phyloP scores from a whole-genome alignment of 2,888 invertebrate genomes.

The Phengaris arion region DNA sequence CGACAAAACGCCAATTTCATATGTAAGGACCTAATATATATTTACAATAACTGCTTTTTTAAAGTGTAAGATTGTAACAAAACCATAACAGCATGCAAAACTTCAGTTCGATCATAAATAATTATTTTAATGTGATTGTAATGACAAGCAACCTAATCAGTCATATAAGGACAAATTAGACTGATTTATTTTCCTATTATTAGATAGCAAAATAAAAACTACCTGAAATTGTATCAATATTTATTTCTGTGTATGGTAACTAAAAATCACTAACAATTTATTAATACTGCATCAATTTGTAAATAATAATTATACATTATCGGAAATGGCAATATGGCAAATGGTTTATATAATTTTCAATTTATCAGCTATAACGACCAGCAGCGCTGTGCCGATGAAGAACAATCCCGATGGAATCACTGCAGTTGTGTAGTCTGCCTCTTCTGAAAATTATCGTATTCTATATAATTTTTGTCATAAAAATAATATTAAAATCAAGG shows the following conservation, averaged over 20 bases:
- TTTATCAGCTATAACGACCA: constrained; percentile 73
- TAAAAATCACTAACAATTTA: constrained; percentile 43
- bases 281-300: constrained; percentile 58
- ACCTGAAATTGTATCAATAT: constrained; percentile 22
- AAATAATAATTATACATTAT: constrained; percentile 29
- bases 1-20: too few species aligned
- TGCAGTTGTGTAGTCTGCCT: constrained; percentile 57
- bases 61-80: too few species aligned
- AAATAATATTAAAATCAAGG: too few species aligned
- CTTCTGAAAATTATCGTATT: constrained; percentile 53
- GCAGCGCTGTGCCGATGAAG: constrained; percentile 70
- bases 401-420: constrained; percentile 68
- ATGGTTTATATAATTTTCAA: constrained; percentile 56
- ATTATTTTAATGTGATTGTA: too few species aligned
- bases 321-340: constrained; percentile 32
- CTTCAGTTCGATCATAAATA: too few species aligned
- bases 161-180: too few species aligned
- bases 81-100: too few species aligned
- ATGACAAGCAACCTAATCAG: too few species aligned
- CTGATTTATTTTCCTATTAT: background rate
- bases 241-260: constrained; percentile 45
- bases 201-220: background rate
- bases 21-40: too few species aligned
- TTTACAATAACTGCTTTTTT: too few species aligned
- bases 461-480: background rate